Base-by-base conservation (phyloP, 2,888 invertebrate species). In the Drosophila subsilvestris region DNA sequence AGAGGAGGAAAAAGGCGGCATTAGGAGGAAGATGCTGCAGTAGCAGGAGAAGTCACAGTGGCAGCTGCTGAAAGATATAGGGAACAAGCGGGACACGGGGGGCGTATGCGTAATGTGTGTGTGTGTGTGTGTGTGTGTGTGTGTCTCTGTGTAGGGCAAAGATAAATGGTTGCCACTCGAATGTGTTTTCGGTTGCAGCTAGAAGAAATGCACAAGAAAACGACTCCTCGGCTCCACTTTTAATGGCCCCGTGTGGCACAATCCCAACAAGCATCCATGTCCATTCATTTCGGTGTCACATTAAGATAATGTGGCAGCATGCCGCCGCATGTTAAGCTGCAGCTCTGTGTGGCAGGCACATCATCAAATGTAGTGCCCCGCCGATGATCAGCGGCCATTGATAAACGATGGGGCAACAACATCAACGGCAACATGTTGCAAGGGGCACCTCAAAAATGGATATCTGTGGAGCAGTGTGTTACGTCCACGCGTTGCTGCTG, bases 211-310 rank as follows among this genome's bases (percentile, higher is more conserved):
- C 53, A 29, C 54, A 54, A 47, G 62, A 54, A 62, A 61, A 14
- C 37, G 14, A 37, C 37, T n/a, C 47, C 32, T 44, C 27, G 74
- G 49, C 70, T 75, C 45, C 48, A 37, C 48, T 60, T 48, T 79
- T 78, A 68, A 63, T 70, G 69, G 75, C 71, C 76, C 51, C 54
- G 69, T 63, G 67, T 59, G 78, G 70, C 82, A 37, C 14, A 37
- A 14, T 7, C 37, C 37, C n/a, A n/a, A 37, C 27, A 1, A 14
- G 37, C 37, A 14, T 37, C 37, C 37, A 87, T 87, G 14, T 37
- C 37, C 37, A 87, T 87, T 87, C 70, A 79, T 82, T 71, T 87
- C 79, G 81, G 79, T 72, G 79, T 80, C 88, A 86, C 84, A 88
- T 84, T 88, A 88, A 88, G 88, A 84, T 84, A 88, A 84, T 86